phyloP scores from a whole-genome alignment of 2,797 vertebrate genomes.

The Psittacula derbiana region DNA sequence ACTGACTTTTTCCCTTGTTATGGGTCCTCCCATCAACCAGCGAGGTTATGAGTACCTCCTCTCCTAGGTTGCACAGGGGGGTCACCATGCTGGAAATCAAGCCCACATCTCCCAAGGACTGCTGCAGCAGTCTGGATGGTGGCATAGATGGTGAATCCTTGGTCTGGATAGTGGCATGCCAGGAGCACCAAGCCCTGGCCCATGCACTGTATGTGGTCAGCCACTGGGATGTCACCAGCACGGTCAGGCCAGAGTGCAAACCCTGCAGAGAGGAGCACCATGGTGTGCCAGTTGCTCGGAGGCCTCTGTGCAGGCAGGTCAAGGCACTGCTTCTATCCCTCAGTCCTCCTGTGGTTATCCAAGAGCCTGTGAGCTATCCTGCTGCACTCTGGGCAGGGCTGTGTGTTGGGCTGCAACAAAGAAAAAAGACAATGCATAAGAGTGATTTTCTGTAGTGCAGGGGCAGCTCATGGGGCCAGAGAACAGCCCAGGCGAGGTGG shows the following conservation, averaged over 20 bases:
- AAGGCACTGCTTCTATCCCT: background rate
- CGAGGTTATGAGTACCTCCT: background rate
- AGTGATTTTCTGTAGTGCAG: background rate
- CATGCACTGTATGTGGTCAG: fast-evolving
- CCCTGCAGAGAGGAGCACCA: fast-evolving
- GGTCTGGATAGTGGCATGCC: fast-evolving
- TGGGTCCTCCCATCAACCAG: background rate
- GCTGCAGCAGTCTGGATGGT: background rate
- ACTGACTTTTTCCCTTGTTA: background rate
- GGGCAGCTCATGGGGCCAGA: background rate
- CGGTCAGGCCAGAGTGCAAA: background rate
- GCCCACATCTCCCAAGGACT: background rate
- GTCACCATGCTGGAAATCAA: background rate
- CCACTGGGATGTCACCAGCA: background rate
- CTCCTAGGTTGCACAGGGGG: background rate
- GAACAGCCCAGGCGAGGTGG: fast-evolving
- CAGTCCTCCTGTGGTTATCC: fast-evolving
- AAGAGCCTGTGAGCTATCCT: background rate
- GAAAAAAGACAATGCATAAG: background rate
- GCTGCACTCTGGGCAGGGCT: background rate
- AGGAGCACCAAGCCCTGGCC: fast-evolving
- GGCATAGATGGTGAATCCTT: background rate
- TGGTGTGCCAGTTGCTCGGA: fast-evolving
- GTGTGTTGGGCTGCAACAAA: background rate
- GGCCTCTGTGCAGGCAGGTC: fast-evolving